phyloP scores from a whole-genome alignment of 2,888 invertebrate genomes.

The Chouioia cunea region DNA sequence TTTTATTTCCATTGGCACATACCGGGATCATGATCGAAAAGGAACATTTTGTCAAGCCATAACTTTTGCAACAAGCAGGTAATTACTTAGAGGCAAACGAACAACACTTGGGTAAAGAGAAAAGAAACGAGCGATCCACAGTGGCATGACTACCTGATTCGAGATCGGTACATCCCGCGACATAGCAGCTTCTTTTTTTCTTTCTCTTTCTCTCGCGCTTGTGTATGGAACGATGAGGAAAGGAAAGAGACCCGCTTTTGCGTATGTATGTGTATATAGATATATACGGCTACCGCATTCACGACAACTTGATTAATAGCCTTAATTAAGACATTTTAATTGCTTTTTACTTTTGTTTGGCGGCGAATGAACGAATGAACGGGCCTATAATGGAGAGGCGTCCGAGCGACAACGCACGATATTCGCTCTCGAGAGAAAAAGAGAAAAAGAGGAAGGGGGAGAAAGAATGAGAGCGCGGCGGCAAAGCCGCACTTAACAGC shows the following conservation, averaged over 20 bases:
- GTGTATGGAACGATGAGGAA: not conserved
- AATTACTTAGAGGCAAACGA: too few relatives aligned
- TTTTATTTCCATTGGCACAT: too few relatives aligned
- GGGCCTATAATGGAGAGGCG: slow-evolving; percentile 55
- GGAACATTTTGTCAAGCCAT: too few relatives aligned
- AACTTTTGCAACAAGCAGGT: too few relatives aligned
- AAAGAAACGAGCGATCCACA: slow-evolving; percentile 56
- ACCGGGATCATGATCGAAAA: too few relatives aligned
- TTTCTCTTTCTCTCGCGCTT: slow-evolving; percentile 48
- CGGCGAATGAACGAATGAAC: slow-evolving; percentile 33
- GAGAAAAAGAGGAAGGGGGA: not conserved
- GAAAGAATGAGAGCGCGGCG: slow-evolving; percentile 1
- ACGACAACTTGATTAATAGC: slow-evolving; percentile 73
- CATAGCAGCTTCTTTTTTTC: not conserved
- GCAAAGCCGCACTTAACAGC: not conserved
- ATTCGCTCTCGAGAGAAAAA: slow-evolving; percentile 44
- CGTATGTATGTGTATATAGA: not conserved
- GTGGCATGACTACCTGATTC: slow-evolving; percentile 63
- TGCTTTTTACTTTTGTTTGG: slow-evolving; percentile 68
- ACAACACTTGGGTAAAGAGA: slow-evolving; percentile 40
- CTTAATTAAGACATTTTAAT: slow-evolving; percentile 74
- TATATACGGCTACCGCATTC: slow-evolving; percentile 51
- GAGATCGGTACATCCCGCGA: slow-evolving; percentile 27
- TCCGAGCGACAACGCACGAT: slow-evolving; percentile 42
- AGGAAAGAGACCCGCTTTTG: slow-evolving; percentile 18